Base-by-base conservation (phyloP, 2,888 invertebrate species). In the Hemistola chrysoprasaria region DNA sequence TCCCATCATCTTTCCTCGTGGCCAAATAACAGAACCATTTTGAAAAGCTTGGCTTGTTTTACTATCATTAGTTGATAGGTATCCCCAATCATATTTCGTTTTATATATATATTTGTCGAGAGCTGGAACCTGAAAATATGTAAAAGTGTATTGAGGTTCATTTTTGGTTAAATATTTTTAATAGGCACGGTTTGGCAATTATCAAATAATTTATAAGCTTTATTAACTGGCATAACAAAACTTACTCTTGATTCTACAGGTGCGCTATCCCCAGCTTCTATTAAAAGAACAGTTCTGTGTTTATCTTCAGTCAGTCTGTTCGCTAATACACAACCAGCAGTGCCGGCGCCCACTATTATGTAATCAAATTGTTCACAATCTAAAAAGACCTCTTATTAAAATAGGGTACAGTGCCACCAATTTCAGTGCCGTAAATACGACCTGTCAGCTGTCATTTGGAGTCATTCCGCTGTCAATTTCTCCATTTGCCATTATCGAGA, bases 21-120 rank as follows among this genome's bases (percentile, higher is more conserved):
- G 88, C 92, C 91, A 92, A 2, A 51, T 54, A 5, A 78, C 69
- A 27, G 67, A 48, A 34, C 68, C 62, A 29, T 70, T 63, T 40
- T 65, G 56, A 24, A 77, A 79, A 90, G 94, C 95, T 59, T 94
- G 79, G 67, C 94, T 94, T 0, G 91, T 90, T 28, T 88, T 91
- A 11, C 92, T 92, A 65, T 94, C 92, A 0, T 94, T 93, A 59
- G 94, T 94, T 0, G 95, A 95, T 69, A 93, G 92, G 71, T 96
- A 97, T 64, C 93, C 91, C 96, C 96, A 97, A 69, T 96, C 96
- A 39, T 95, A 78, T 62, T 53, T 38, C 4, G 68, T 83, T 57
- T 92, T 25, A 8, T 20, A 56, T 8, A 75, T 22, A 0, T 22
- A 10, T 10, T 20, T 38, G 8, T 58, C 43, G 6, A 69, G 26